Evolutionary conservation across 2,113 vertebrate genomes (phyloP).

Genomic region (Etheostoma spectabile): DNA sequence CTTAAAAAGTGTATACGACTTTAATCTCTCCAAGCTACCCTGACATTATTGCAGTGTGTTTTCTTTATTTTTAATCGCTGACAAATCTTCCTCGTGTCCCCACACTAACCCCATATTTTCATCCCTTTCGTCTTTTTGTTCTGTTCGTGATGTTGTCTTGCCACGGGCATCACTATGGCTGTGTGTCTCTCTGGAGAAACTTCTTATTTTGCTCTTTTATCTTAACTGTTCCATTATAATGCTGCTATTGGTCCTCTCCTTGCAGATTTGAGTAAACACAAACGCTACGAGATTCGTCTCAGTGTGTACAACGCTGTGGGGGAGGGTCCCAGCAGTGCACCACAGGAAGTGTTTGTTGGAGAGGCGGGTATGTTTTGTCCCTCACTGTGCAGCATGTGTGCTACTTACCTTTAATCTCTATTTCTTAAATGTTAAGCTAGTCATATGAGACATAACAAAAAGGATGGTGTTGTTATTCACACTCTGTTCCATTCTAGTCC

Average conservation of each 20-base stretch:
- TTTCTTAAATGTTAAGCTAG: neutral
- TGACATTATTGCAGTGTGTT: slow-evolving; percentile 54
- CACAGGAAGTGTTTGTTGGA: slow-evolving; percentile 97
- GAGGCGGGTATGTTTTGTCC: slow-evolving; percentile 90
- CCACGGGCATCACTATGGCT: slow-evolving; percentile 43
- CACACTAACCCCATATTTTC: slow-evolving; percentile 56
- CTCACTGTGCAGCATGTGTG: neutral
- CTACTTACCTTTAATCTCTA: slow-evolving; percentile 5
- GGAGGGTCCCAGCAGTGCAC: slow-evolving; percentile 92
- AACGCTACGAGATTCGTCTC: slow-evolving; percentile 95
- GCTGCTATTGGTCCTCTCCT: slow-evolving; percentile 41
- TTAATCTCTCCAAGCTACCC: slow-evolving; percentile 62
- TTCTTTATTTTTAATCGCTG: slow-evolving; percentile 61
- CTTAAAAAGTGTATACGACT: slow-evolving; percentile 45
- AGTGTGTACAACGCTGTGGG: slow-evolving; percentile 96
- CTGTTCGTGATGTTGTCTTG: slow-evolving; percentile 50
- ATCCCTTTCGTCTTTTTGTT: slow-evolving; percentile 48
- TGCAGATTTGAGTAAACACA: slow-evolving; percentile 95
- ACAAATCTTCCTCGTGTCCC: slow-evolving; percentile 58
- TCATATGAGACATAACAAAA: neutral
- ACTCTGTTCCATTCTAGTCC: slow-evolving; percentile 82
- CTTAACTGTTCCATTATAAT: slow-evolving; percentile 50
- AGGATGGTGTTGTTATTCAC: slow-evolving; percentile 5
- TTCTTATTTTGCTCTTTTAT: slow-evolving; percentile 58
- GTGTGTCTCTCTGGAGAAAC: slow-evolving; percentile 45